Evolutionary conservation across 37 sponge, comb jelly and placozoan species (phyloP).

Genomic region (Haliclona indistincta): DNA sequence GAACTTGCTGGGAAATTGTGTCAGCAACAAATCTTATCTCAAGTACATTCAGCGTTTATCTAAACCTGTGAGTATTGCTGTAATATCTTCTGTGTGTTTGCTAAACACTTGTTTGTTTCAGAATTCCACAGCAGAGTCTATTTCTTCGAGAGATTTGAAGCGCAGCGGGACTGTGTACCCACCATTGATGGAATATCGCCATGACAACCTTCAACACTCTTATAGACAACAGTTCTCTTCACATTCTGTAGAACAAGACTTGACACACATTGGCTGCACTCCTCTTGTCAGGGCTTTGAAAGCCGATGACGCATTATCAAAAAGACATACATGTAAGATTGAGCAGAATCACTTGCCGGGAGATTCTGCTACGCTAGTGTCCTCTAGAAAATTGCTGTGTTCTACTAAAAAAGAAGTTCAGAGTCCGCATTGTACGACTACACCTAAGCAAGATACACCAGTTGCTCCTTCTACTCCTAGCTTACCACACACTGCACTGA

Average conservation of each 20-base stretch:
- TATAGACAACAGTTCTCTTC: background rate
- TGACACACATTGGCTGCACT: background rate
- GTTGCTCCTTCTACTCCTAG: background rate
- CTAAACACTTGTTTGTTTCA: no score
- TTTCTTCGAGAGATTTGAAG: conserved; percentile 3
- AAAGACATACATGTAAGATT: background rate
- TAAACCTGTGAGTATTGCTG: conserved; percentile 8
- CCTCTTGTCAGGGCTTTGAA: background rate
- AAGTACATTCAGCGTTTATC: conserved; percentile 42
- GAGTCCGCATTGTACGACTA: no score
- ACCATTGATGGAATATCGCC: conserved; percentile 27
- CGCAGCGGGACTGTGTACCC: conserved; percentile 33
- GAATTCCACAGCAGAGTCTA: background rate
- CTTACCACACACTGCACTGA: background rate
- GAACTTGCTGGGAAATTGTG: conserved; percentile 75
- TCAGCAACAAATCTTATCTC: conserved; percentile 64
- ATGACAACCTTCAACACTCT: background rate
- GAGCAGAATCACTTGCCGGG: background rate
- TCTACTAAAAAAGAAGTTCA: background rate
- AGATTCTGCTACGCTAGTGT: no score
- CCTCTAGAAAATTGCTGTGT: no score
- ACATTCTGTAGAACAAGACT: background rate
- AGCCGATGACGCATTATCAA: background rate
- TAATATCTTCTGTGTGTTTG: no score
- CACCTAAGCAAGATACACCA: background rate